phyloP scores from a whole-genome alignment of 1,140 invertebrate genomes.

The Batillaria attramentaria region DNA sequence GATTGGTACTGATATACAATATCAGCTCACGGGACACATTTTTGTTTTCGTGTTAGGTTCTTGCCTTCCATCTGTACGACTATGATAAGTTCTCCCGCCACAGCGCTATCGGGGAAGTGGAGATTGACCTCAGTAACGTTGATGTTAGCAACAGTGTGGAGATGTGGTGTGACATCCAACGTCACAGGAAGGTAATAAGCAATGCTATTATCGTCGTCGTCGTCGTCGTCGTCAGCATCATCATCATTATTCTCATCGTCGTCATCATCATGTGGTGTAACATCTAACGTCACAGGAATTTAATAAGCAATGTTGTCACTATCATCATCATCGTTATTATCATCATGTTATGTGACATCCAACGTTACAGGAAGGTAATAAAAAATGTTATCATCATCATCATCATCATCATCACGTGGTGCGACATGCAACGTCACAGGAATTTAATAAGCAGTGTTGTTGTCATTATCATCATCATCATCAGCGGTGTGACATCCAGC shows the following conservation, averaged over 20 bases:
- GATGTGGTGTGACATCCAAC: conserved; percentile 83
- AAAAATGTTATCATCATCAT: neutral
- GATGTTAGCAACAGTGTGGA: conserved; percentile 80
- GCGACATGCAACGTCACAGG: neutral
- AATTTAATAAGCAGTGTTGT: neutral
- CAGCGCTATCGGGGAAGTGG: conserved; percentile 88
- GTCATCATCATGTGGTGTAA: neutral
- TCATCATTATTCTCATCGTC: neutral
- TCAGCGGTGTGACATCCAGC: neutral
- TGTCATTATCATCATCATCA: neutral
- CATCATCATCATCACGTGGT: neutral
- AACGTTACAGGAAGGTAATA: neutral
- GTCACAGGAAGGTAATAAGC: conserved; percentile 60
- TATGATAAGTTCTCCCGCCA: conserved; percentile 92
- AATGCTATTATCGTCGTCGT: too few relatives aligned
- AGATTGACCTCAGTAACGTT: conserved; percentile 75
- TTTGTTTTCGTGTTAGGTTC: too few relatives aligned
- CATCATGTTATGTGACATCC: neutral
- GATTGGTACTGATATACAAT: too few relatives aligned
- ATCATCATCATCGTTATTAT: neutral
- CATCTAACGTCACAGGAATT: neutral
- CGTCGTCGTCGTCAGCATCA: too few relatives aligned
- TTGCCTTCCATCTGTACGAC: conserved; percentile 90
- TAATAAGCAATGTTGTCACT: neutral
- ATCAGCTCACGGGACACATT: too few relatives aligned